Evolutionary conservation across 2,888 invertebrate genomes (phyloP).

Genomic region (Mythimna loreyi): DNA sequence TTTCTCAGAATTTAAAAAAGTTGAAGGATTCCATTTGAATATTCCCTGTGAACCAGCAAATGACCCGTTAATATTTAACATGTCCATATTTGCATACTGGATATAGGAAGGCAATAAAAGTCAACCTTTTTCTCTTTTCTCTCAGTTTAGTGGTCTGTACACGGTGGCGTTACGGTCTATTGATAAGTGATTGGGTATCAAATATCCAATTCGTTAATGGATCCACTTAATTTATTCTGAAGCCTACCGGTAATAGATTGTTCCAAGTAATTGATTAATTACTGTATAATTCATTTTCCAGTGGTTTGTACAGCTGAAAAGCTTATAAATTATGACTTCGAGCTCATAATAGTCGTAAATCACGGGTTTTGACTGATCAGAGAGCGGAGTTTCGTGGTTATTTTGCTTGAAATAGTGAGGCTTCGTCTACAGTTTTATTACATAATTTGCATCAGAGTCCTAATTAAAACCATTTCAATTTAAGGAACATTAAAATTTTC

Average conservation of each 20-base stretch:
- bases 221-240: constrained; percentile 63
- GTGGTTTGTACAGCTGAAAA: constrained; percentile 48
- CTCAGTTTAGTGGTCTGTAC: constrained; percentile 31
- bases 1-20: not conserved
- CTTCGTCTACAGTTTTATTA: not conserved
- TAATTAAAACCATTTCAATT: not conserved
- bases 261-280: constrained; percentile 67
- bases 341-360: constrained; percentile 57
- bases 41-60: constrained; percentile 27
- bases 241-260: constrained; percentile 52
- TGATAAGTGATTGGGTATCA: constrained; percentile 62
- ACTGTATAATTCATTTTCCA: constrained; percentile 57
- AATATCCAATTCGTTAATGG: constrained; percentile 65
- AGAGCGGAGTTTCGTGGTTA: constrained; percentile 25
- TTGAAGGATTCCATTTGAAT: constrained; percentile 1
- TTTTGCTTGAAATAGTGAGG: constrained; percentile 4
- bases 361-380: constrained; percentile 43
- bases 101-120: constrained; percentile 37
- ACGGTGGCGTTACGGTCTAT: constrained; percentile 31
- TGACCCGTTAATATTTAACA: constrained; percentile 43
- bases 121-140: constrained; percentile 39
- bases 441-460: not conserved
- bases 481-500: too few relatives aligned
- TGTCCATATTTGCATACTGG: constrained; percentile 34
- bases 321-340: constrained; percentile 60